phyloP scores from a whole-genome alignment of 2,113 vertebrate genomes.

The Charina bottae region DNA sequence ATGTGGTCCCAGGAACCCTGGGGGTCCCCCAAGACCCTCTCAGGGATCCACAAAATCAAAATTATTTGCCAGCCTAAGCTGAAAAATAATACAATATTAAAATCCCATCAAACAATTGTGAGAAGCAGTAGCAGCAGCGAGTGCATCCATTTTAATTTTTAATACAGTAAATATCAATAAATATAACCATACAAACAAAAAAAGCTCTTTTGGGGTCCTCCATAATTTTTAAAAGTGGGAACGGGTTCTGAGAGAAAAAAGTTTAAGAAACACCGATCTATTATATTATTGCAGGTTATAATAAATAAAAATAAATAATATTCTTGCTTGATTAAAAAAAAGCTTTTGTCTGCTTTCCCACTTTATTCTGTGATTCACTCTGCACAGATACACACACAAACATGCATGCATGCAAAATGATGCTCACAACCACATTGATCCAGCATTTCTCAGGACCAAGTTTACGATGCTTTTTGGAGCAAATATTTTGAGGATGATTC shows the following conservation, averaged over 20 bases:
- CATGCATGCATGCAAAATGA: too few species aligned
- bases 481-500: neutral
- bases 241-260: neutral
- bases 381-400: neutral
- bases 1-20: too few species aligned
- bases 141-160: neutral
- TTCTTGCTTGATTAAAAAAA: neutral
- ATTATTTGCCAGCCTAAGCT: neutral
- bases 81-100: neutral
- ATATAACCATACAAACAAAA: neutral
- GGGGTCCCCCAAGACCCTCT: neutral
- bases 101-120: neutral
- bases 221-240: neutral
- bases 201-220: neutral
- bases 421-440: neutral
- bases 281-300: neutral
- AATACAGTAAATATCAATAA: neutral
- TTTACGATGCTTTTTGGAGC: neutral
- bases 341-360: neutral
- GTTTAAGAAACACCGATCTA: neutral
- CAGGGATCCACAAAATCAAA: neutral
- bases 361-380: neutral
- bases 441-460: neutral
- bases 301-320: neutral
- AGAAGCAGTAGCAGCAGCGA: neutral